phyloP scores from a whole-genome alignment of 2,797 vertebrate genomes.

The Neopelma chrysocephalum region DNA sequence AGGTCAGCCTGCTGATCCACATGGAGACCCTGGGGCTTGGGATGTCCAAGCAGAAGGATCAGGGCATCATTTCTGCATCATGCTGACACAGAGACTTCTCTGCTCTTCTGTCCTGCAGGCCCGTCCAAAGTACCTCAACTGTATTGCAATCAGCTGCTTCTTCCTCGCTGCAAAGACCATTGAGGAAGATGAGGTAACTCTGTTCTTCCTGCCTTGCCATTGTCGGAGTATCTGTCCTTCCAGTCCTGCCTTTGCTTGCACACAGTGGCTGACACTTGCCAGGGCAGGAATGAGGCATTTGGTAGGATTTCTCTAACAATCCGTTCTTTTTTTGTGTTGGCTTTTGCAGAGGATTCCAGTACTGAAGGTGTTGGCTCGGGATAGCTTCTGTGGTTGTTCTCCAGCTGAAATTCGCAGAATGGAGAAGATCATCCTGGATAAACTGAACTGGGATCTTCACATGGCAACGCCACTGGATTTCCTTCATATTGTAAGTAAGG shows the following conservation, averaged over 20 bases:
- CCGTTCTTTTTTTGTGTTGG: neutral
- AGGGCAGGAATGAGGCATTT: neutral
- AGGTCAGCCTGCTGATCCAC: neutral
- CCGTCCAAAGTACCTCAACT: conserved; percentile 95
- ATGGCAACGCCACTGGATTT: conserved; percentile 93
- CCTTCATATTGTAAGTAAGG: conserved; percentile 89
- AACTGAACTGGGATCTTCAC: conserved; percentile 96
- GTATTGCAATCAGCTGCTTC: conserved; percentile 96
- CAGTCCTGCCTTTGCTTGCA: neutral
- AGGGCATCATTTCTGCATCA: neutral
- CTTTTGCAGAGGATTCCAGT: conserved; percentile 86
- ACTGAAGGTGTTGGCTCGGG: conserved; percentile 86
- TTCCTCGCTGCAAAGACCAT: conserved; percentile 94
- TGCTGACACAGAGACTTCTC: neutral
- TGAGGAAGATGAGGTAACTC: conserved; percentile 95
- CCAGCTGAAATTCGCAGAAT: conserved; percentile 94
- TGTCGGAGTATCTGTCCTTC: rapidly evolving
- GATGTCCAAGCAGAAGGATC: neutral
- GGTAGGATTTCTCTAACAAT: neutral
- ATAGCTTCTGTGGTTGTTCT: conserved; percentile 93
- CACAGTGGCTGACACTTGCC: neutral
- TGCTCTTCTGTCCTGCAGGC: conserved; percentile 77
- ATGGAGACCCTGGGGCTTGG: neutral
- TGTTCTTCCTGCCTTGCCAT: neutral
- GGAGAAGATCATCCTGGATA: conserved; percentile 97